A percentile compares a stretch with the other conserved stretches of the same genome.
These are phyloP conservation scores for Neodon shergylaensis DNA, from an alignment of 2,113 vertebrate species.

Conservation along the genomic window DNA sequence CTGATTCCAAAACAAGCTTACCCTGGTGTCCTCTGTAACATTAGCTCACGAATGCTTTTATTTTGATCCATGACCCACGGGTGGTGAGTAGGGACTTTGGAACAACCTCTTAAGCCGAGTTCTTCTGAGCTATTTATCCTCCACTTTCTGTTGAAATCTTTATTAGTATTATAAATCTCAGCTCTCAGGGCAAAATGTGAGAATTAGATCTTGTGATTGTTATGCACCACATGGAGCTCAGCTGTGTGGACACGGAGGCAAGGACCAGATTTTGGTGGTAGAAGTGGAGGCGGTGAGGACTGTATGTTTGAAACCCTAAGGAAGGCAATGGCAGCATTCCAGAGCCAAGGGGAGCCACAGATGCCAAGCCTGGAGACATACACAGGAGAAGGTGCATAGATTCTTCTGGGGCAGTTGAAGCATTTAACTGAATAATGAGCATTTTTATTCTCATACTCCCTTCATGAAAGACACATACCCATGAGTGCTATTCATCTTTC, in stretches of 20 bases:
- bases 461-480: constrained; percentile 5
- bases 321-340: background rate
- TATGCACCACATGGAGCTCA: constrained; percentile 10
- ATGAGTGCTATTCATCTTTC: constrained; percentile 11
- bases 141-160: constrained; percentile 58
- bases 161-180: constrained; percentile 15
- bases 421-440: constrained; percentile 24
- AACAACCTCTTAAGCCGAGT: constrained; percentile 44
- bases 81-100: constrained; percentile 62
- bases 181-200: constrained; percentile 59
- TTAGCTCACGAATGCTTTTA: constrained; percentile 56
- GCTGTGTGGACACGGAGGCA: background rate
- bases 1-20: constrained; percentile 59
- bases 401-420: background rate
- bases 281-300: background rate
- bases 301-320: background rate
- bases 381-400: background rate
- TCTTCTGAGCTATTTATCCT: constrained; percentile 37
- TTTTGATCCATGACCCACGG: constrained; percentile 57
- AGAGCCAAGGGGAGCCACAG: background rate
- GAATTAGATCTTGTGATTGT: constrained; percentile 47
- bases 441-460: background rate
- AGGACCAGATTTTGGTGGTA: background rate
- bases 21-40: constrained; percentile 35
- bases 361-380: constrained; percentile 55